These are phyloP conservation scores for Zosterops borbonicus DNA, from an alignment of 2,113 vertebrate genomes.

Conservation along the genomic window DNA sequence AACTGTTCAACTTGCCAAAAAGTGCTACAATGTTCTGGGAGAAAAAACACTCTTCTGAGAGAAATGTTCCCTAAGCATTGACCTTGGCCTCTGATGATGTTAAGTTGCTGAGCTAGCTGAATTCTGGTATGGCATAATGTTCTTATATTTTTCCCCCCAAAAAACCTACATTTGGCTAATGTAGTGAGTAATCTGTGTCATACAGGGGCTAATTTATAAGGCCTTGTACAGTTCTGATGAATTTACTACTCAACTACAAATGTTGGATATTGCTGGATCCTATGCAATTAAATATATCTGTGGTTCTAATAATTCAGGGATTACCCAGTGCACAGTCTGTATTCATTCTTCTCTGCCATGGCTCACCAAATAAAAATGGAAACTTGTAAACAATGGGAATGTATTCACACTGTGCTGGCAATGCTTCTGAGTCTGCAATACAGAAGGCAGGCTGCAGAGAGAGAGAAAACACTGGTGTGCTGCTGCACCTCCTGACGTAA, in stretches of 20 bases:
- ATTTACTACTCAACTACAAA: not conserved
- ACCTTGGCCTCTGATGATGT: not conserved
- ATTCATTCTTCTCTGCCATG: not conserved
- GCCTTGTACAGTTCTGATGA: not conserved
- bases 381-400: not conserved
- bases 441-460: not conserved
- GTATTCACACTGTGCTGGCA: not conserved
- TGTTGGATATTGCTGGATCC: not conserved
- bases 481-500: constrained; percentile 1
- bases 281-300: not conserved
- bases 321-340: not conserved
- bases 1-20: not conserved
- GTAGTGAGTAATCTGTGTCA: not conserved
- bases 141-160: not conserved
- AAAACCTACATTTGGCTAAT: not conserved
- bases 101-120: not conserved
- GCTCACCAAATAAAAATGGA: not conserved
- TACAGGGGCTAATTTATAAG: not conserved
- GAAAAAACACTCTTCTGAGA: not conserved
- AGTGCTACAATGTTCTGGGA: not conserved
- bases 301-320: not conserved
- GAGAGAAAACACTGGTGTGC: not conserved
- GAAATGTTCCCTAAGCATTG: not conserved
- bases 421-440: not conserved
- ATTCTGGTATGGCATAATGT: not conserved